A percentile compares a stretch with the other conserved stretches of the same genome.
Evolutionary conservation across 2,113 vertebrate genomes (phyloP).

Genomic region (Nerophis ophidion): DNA sequence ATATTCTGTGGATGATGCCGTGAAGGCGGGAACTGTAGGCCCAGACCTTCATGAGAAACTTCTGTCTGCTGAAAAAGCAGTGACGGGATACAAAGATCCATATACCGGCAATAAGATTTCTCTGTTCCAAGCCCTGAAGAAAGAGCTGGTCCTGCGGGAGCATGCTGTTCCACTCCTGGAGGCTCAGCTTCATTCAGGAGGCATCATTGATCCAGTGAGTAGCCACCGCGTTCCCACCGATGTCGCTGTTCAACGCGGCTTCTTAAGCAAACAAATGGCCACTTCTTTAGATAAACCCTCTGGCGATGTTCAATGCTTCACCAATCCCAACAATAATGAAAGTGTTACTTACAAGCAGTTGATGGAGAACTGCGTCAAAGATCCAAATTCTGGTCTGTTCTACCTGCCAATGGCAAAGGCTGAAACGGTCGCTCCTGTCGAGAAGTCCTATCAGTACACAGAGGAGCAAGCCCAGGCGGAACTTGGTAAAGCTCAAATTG

Average conservation of each 20-base stretch:
- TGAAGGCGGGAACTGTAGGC: constrained; percentile 84
- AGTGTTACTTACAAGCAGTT: constrained; percentile 80
- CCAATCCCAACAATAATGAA: constrained; percentile 80
- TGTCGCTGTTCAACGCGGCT: constrained; percentile 77
- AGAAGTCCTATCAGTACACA: constrained; percentile 77
- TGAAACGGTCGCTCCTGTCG: constrained; percentile 63
- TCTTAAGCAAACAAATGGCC: constrained; percentile 72
- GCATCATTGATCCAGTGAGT: constrained; percentile 80
- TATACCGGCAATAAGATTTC: constrained; percentile 81
- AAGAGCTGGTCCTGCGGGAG: constrained; percentile 74
- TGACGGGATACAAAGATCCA: constrained; percentile 84
- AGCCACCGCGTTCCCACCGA: constrained; percentile 80
- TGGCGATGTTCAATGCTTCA: constrained; percentile 80
- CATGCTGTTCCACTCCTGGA: constrained; percentile 76
- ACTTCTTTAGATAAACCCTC: constrained; percentile 72
- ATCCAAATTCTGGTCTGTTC: constrained; percentile 79
- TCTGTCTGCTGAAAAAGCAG: constrained; percentile 82
- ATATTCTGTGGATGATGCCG: constrained; percentile 80
- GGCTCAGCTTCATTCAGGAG: constrained; percentile 76
- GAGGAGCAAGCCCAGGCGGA: constrained; percentile 84
- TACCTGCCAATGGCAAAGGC: constrained; percentile 77
- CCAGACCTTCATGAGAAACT: constrained; percentile 82
- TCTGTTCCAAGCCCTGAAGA: constrained; percentile 87
- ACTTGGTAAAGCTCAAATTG: constrained; percentile 82
- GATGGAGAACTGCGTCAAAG: constrained; percentile 77